Evolutionary conservation across 1,140 invertebrate species (phyloP).

Genomic region (Leguminivora glycinivorella): DNA sequence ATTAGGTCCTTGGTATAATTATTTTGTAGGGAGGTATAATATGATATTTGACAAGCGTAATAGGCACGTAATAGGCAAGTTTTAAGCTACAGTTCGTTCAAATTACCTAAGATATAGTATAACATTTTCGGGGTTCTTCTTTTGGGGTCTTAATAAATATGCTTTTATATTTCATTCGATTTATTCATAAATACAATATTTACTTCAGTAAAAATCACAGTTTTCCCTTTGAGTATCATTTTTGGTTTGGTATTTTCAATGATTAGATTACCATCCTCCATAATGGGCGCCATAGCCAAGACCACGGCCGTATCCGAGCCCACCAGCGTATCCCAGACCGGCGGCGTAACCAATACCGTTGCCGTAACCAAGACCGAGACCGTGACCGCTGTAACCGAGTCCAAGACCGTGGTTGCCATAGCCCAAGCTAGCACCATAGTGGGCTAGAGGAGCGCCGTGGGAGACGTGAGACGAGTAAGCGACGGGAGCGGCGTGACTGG

Average conservation of each 20-base stretch:
- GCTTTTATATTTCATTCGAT: neutral
- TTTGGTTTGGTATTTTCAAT: neutral
- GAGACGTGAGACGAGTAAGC: conserved; percentile 10
- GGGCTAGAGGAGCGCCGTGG: conserved; percentile 4
- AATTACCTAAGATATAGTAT: too few species aligned
- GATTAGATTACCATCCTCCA: neutral
- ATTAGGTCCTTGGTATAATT: too few species aligned
- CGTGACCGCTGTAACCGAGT: neutral
- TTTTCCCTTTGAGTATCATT: conserved; percentile 11
- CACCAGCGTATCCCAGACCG: neutral
- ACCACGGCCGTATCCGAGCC: conserved; percentile 22
- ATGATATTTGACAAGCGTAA: too few species aligned
- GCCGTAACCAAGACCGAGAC: conserved; percentile 1
- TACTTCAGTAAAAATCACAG: conserved; percentile 16
- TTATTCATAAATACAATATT: conserved; percentile 12
- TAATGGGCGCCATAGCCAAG: conserved; percentile 3
- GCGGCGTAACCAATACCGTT: conserved; percentile 17
- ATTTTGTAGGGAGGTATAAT: too few species aligned
- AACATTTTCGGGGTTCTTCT: too few species aligned
- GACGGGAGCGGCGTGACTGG: neutral
- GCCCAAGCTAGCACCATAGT: conserved; percentile 25
- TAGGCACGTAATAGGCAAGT: too few species aligned
- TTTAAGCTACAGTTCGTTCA: too few species aligned
- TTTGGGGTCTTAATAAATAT: neutral
- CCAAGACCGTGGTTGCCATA: neutral